A percentile compares a stretch with the other conserved stretches of the same genome.
Evolutionary conservation across 2,113 vertebrate species (phyloP).

Genomic region (Montifringilla adamsi): DNA sequence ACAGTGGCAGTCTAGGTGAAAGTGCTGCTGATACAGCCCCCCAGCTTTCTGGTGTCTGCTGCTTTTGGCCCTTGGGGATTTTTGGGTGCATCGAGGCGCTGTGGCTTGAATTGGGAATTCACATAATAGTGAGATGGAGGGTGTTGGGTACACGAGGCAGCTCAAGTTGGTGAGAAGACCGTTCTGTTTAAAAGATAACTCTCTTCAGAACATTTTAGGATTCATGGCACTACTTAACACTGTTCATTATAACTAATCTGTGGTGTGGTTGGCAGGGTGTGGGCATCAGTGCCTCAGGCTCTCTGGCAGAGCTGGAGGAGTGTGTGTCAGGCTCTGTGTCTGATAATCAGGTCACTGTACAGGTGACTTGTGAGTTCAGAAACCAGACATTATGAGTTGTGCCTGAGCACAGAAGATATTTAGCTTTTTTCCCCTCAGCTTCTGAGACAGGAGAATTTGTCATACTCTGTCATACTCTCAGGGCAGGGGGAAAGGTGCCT

Average conservation of each 20-base stretch:
- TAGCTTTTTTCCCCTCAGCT: not conserved
- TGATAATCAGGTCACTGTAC: not conserved
- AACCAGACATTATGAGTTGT: not conserved
- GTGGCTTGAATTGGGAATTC: not conserved
- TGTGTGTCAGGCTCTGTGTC: not conserved
- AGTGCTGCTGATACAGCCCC: not conserved
- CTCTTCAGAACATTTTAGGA: not conserved
- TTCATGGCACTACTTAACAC: not conserved
- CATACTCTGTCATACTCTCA: fast-evolving
- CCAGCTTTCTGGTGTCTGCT: not conserved
- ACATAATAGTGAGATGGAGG: not conserved
- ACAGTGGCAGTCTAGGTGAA: fast-evolving
- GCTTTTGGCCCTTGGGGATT: not conserved
- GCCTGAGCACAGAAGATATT: not conserved
- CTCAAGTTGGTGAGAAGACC: not conserved
- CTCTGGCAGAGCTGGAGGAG: not conserved
- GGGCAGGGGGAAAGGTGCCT: not conserved
- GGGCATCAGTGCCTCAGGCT: not conserved
- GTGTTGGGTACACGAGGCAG: not conserved
- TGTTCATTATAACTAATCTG: not conserved
- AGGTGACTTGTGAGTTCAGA: not conserved
- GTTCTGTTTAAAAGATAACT: not conserved
- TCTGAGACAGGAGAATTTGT: not conserved
- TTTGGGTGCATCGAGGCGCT: not conserved
- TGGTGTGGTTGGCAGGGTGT: not conserved